Evolutionary conservation across 2,888 invertebrate genomes (phyloP), one percentile per base, ranked within the genome.

Genomic region (Rhamnusium bicolor): DNA sequence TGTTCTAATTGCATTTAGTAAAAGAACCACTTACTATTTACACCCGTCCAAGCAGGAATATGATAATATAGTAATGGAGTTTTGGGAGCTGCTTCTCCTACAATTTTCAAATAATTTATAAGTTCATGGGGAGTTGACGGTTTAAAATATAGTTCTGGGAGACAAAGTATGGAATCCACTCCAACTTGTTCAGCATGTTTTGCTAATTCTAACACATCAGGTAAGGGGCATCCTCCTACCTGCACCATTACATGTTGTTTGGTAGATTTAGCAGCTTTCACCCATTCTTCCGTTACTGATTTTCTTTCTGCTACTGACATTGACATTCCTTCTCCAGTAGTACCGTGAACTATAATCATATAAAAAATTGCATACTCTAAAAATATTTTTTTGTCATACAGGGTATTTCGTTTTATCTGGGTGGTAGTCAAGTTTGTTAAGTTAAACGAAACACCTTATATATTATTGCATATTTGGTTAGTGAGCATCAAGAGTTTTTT

Each of bases 61-160:
- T 96, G 96, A 84, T 96, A 96, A 84, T 96, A 96, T 27, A 95
- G 89, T 53, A 96, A 90, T 0, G 96, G 96, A 0, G 93, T 91
- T 5, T 91, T 92, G 0, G 82, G 81, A 6, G 81, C 82, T 16
- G 78, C 75, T 27, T 70, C 58, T 54, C 75, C 69, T 19, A 96
- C 91, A 60, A 90, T 84, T 79, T 90, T 90, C 63, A 95, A 89
- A 84, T 95, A 95, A 69, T 89, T 88, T 0, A 93, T 92, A 65
- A 95, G 88, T 32, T 93, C 91, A 6, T 89, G 86, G 0, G 91
- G 88, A 0, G 87, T 90, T 4, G 87, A 87, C 0, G 95, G 95
- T 84, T 92, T 94, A 86, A 94, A 94, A 86, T 94, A 95, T 29
- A 95, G 85, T 81, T 95, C 95, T 0, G 95, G 95, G 7, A 95